phyloP scores from a whole-genome alignment of 2,113 vertebrate genomes.

The Pyxicephalus adspersus region DNA sequence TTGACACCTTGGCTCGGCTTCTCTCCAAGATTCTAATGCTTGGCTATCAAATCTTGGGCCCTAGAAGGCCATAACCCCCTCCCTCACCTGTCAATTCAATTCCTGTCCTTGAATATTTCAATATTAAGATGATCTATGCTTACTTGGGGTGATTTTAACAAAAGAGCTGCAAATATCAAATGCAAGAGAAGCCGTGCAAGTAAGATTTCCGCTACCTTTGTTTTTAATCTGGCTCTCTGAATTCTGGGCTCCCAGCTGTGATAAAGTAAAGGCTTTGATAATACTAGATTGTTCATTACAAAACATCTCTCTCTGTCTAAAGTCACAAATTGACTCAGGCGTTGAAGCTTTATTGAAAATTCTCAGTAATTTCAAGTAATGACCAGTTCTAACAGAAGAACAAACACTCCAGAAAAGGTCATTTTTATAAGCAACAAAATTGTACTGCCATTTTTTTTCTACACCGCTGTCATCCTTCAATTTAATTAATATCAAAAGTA shows the following conservation, averaged over 20 bases:
- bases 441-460: constrained; percentile 60
- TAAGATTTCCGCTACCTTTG: constrained; percentile 21
- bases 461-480: constrained; percentile 71
- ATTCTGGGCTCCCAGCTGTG: constrained; percentile 13
- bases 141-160: constrained; percentile 34
- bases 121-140: constrained; percentile 46
- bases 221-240: constrained; percentile 4
- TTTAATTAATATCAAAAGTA: constrained; percentile 77
- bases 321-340: constrained; percentile 56
- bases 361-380: constrained; percentile 70
- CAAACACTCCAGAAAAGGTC: constrained; percentile 74
- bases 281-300: not conserved
- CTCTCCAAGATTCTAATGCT: no score
- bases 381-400: constrained; percentile 68
- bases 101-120: constrained; percentile 31
- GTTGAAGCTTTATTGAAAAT: constrained; percentile 60
- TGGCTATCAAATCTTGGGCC: no score
- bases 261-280: constrained; percentile 6
- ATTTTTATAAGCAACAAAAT: constrained; percentile 65
- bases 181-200: not conserved
- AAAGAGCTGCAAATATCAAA: constrained; percentile 41
- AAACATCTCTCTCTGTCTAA: constrained; percentile 24
- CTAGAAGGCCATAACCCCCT: no score
- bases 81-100: not conserved
- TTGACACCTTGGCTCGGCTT: no score